Evolutionary conservation across 1,140 invertebrate genomes (phyloP), one percentile per base, ranked within the genome.

Genomic region (Tribolium castaneum): DNA sequence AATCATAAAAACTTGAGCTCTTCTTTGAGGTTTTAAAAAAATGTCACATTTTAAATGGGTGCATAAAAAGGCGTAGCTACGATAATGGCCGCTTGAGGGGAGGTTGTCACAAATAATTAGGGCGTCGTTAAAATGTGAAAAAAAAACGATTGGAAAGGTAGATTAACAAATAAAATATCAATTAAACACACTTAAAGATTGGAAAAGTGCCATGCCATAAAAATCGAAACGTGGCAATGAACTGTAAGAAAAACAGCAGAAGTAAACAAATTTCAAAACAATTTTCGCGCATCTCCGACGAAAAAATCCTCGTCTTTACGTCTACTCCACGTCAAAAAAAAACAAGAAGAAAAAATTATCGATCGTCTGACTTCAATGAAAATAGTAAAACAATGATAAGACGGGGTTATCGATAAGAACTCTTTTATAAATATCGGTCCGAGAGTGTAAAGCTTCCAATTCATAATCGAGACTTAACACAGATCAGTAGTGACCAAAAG

Each of bases 401-500:
- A 35, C 35, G 30, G 10, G 30, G 51, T 52, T 52, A 52, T 35
- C n/a, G 59, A 66, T 66, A 66, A 66, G 59, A 25, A 7, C 7
- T 66, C 59, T 66, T 66, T 66, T 66, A 66, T 66, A 66, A 66
- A 66, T 66, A 66, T 66, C 54, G 14, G 1, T 25, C 54, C 19
- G 9, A 59, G 1, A 59, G 6, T 0, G 25, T 6, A 59, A 45
- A 9, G n/a, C 39, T 10, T 1, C 19, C 19, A 16, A 59, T 59
- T 59, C 54, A 25, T 59, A 22, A 16, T 13, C 14, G 13, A 54
- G 52, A n/a, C 54, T 45, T 45, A 45, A 45, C 39, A 45, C 39
- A 45, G 39, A 45, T 45, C 39, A 66, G 34, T 25, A 66, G 59
- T 66, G 59, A 59, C 19, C 1, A 1, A n/a, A 59, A 66, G 14